Evolutionary conservation across 2,113 vertebrate species (phyloP), one percentile per base, ranked within the genome.

Genomic region (Percopsis transmontana): DNA sequence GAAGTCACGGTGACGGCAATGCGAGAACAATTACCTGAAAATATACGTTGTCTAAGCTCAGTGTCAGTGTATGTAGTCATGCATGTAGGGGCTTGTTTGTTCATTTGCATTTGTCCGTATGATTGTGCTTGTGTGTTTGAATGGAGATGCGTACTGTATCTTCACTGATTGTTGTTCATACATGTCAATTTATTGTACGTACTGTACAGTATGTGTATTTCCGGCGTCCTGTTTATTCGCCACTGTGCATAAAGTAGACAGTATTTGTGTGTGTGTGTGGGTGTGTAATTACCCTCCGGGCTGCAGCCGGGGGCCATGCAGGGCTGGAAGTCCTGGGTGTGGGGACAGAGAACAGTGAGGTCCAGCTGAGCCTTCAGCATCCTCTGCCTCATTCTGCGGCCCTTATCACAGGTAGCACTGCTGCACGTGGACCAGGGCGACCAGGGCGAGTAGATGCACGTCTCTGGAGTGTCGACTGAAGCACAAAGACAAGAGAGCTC

Each of bases 311-410:
- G 95, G 1, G 93, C 96, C 95, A 97, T 98, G 87, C 97, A 98
- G 20, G 96, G 94, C 88, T 98, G 93, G 77, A 99, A 99, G 77
- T 99, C 96, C 60, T 99, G 97, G 0, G 97, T 99, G 56, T 97
- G 95, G 1, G 95, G 96, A 67, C 97, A 99, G 23, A 95, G 91
- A 41, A 98, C 92, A 0, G 91, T 94, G 78, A 95, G 94, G 73
- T 99, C 96, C 69, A 98, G 87, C 88, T 98, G 96, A 0, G 96
- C 96, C 88, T 98, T 98, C 53, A 98, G 92, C 97, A 98, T 98
- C 72, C 96, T 93, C 77, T 98, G 97, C 61, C 97, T 93, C 96
- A 98, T 98, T 74, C 96, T 87, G 53, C 95, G 95, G 58, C 97
- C 97, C 80, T 97, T 98, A 7, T 98, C 95, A 68, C 97, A 99